Base-by-base conservation (phyloP, 1,140 invertebrate species). In the Sycobia sp. region DNA sequence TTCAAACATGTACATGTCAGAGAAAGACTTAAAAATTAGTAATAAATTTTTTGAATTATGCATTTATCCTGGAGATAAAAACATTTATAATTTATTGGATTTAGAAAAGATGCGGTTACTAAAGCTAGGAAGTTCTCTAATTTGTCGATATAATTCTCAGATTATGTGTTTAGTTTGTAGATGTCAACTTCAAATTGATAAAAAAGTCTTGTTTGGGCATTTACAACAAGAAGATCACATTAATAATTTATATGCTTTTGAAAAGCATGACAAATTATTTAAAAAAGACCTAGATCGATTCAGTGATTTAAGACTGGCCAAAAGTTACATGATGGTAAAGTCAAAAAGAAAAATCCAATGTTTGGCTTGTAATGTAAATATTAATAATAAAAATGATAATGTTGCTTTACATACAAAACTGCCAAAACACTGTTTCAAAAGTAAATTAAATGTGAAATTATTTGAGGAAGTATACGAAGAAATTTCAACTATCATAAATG, bases 331-430 rank as follows among this genome's bases (percentile, higher is more conserved):
- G 41, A 18, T 22, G 34, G 44, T 44, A 54, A 18, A 38, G 16
- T 34, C 55, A 11, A 46, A 68, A 16, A 50, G 27, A 18, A 18
- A 14, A 7, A 18, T 68, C 25, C n/a, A 51, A 3, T 68, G 67
- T 54, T 65, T 44, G 29, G 60, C 29, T 3, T 68, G 63, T 34
- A 34, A 66, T 20, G 20, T n/a, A 3, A 36, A 34, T 18, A 36
- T 68, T 2, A 16, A n/a, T n/a, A 69, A 65, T n/a, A 27, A 62
- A n/a, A 54, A 22, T 1, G 18, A 50, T 23, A n/a, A 11, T 9
- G n/a, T 66, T 49, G 0, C 46, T 38, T 25, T 27, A 22, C 39
- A 65, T 47, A 46, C 23, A 43, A 18, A 10, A 38, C 20, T n/a
- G 23, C 4, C 23, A 34, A 10, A 53, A 11, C 62, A 65, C 23